These are phyloP conservation scores for Nasonia vitripennis DNA, from an alignment of 1,140 invertebrate species.

Conservation along the genomic window DNA sequence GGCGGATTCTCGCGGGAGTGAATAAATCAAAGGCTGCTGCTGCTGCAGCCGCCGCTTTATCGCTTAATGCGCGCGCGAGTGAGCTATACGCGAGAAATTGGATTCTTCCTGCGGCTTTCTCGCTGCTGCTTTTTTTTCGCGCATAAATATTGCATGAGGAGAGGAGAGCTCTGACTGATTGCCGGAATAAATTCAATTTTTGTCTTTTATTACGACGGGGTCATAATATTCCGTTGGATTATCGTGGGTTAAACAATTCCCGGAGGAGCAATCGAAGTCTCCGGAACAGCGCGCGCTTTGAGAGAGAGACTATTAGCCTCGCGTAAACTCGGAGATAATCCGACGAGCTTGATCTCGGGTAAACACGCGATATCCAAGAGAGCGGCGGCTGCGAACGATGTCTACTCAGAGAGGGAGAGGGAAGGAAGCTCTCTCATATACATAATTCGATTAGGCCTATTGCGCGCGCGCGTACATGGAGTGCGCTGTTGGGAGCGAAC, in stretches of 20 bases:
- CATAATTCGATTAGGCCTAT: constrained; percentile 22
- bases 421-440: neutral
- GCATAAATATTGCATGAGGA: constrained; percentile 30
- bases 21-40: constrained; percentile 33
- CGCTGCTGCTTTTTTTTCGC: neutral
- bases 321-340: neutral
- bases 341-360: neutral
- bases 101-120: neutral
- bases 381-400: no score
- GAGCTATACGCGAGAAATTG: constrained; percentile 9
- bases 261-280: no score
- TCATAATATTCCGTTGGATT: no score
- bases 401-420: no score
- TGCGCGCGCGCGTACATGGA: neutral
- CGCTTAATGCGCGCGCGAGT: neutral
- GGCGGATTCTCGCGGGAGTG: constrained; percentile 3
- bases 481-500: neutral
- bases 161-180: neutral
- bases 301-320: neutral
- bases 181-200: constrained; percentile 10
- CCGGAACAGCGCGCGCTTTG: neutral
- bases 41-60: neutral
- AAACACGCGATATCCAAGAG: neutral
- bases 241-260: neutral
- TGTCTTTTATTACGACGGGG: neutral